Evolutionary conservation across 23 tunicate species (phyloP).

Genomic region (Halocynthia aurantium): DNA sequence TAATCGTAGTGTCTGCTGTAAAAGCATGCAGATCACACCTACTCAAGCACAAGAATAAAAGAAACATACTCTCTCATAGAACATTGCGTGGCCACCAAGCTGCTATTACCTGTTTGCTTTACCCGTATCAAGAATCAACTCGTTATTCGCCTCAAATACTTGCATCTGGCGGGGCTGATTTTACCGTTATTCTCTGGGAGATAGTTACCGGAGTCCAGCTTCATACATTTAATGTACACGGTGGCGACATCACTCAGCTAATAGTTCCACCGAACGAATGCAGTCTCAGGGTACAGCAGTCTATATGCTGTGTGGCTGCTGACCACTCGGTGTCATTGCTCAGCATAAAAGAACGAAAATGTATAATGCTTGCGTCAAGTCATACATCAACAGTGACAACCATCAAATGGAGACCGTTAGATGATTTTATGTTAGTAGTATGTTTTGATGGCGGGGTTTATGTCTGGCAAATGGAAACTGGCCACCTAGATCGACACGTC

Average conservation of each 20-base stretch:
- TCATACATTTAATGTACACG: slow-evolving; percentile 73
- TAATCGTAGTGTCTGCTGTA: slow-evolving; percentile 78
- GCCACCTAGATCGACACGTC: slow-evolving; percentile 82
- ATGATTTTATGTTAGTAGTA: slow-evolving; percentile 67
- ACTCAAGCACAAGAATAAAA: slow-evolving; percentile 15
- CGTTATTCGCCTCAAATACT: slow-evolving; percentile 55
- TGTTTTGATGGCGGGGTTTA: slow-evolving; percentile 62
- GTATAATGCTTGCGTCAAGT: slow-evolving; percentile 78
- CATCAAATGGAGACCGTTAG: slow-evolving; percentile 80
- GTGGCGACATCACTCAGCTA: slow-evolving; percentile 56
- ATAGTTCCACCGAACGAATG: slow-evolving; percentile 79
- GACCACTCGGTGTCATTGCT: slow-evolving; percentile 86
- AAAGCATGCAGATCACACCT: slow-evolving; percentile 66
- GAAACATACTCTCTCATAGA: slow-evolving; percentile 45
- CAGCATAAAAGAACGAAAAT: slow-evolving; percentile 77
- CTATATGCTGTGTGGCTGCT: slow-evolving; percentile 76
- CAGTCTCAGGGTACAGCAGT: slow-evolving; percentile 53
- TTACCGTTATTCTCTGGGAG: slow-evolving; percentile 84
- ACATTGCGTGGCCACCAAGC: slow-evolving; percentile 70
- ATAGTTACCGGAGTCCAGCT: slow-evolving; percentile 45
- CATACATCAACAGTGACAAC: slow-evolving; percentile 61
- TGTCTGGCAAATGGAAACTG: slow-evolving; percentile 99
- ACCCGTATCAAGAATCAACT: slow-evolving; percentile 72
- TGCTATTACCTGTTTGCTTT: slow-evolving; percentile 66
- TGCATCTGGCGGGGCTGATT: slow-evolving; percentile 87